Evolutionary conservation across 2,888 invertebrate species (phyloP), one percentile per base, ranked within the genome.

Genomic region (Andrena fulva): DNA sequence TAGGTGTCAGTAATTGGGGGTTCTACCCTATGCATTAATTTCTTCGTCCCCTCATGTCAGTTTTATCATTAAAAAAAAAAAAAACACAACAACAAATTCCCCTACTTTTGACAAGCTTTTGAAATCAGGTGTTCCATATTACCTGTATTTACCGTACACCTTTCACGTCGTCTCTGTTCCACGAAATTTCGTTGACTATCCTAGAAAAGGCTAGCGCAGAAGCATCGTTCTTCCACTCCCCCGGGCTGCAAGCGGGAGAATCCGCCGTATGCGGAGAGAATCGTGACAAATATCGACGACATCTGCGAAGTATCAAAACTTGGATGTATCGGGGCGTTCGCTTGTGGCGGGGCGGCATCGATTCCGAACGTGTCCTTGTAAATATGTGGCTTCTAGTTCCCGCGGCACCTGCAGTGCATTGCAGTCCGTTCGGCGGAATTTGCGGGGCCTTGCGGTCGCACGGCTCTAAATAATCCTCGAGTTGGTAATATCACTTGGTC

Each of bases 401-500:
- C 20, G 64, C n/a, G 27, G 67, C 79, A 72, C 72, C 75, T 75
- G 79, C 75, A 76, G 27, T 67, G 66, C 76, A 76, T 76, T 72
- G 75, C 79, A 60, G 33, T 29, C 69, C 60, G 66, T 70, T 70
- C 56, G 16, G 20, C 33, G 79, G 83, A 88, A 88, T 87, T 88
- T 83, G 83, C 85, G 75, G 71, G 79, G 80, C 80, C 78, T 80
- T 85, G 88, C 80, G 88, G 88, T 85, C 81, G 80, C 56, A 27
- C 29, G 72, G 74, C 72, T 85, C 87, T 88, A 88, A 88, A 88
- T 88, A 88, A 88, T 88, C 85, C 85, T 56, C n/a, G 85, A 86
- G 85, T 85, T 88, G 82, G 84, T 88, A 88, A 88, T 88, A 88
- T 88, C 84, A 85, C 77, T 84, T 70, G 84, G 86, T 78, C 85